Evolutionary conservation across 1,140 invertebrate species (phyloP), one percentile per base, ranked within the genome.

Genomic region (Glossosoma conforme): DNA sequence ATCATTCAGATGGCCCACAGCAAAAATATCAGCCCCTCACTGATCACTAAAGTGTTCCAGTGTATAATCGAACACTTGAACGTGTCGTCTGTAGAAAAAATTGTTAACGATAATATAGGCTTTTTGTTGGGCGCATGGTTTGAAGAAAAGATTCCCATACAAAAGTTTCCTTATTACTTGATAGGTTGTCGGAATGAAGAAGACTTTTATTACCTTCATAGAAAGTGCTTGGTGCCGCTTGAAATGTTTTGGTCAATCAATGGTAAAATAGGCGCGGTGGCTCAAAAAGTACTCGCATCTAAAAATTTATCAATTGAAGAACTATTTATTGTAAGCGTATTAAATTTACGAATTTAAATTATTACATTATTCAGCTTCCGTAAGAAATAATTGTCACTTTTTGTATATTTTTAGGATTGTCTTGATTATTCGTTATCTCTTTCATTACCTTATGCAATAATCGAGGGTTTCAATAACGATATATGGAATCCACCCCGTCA

Each of bases 391-490:
- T 32, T 32, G 30, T 37, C 24, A 43, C 20, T 21, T 43, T 30
- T n/a, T n/a, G n/a, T n/a, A 17, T 37, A 5, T 24, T 56, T 47
- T 48, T 30, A 57, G 54, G 49, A 52, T 24, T 52, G 49, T 40
- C 10, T 57, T 18, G 32, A 44, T 4, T 20, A 44, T 44, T 24
- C 30, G 4, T n/a, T 57, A 10, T 35, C 37, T 20, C 17, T 57
- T 41, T 32, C n/a, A 41, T 49, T 6, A 28, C 21, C 15, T 18
- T 18, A 10, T 14, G 42, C 25, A 30, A 41, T 21, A 33, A 17
- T 5, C 36, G 14, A 11, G 32, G 20, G 35, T n/a, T 37, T 36
- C n/a, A n/a, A n/a, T 43, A 13, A 35, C 13, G 13, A 30, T 25
- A 35, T 20, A 17, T 38, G n/a, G 36, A 8, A 15, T 5, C 36